These are phyloP conservation scores for Acanthosepion lycidas DNA, from an alignment of 2,888 invertebrate genomes.

Conservation along the genomic window DNA sequence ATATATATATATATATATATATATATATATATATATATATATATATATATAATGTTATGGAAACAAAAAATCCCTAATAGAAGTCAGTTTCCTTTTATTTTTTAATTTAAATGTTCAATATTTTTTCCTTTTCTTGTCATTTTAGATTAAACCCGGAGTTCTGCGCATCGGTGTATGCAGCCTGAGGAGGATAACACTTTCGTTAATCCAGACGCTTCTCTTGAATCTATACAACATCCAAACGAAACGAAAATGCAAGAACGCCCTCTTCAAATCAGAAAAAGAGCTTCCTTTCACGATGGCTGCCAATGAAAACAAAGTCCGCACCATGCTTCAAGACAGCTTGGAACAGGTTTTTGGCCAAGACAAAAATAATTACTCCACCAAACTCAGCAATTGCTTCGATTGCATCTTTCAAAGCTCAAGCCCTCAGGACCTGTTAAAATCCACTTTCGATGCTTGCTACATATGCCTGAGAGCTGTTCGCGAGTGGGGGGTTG, in stretches of 20 bases:
- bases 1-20: too few species aligned
- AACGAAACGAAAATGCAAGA: slow-evolving; percentile 54
- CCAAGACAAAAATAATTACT: slow-evolving; percentile 49
- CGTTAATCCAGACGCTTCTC: slow-evolving; percentile 54
- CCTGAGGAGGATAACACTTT: slow-evolving; percentile 54
- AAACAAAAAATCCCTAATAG: too few species aligned
- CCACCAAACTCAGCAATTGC: slow-evolving; percentile 49
- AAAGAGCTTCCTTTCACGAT: slow-evolving; percentile 43
- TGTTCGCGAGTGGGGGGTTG: slow-evolving; percentile 53
- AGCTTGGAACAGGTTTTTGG: slow-evolving; percentile 53
- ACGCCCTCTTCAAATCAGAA: slow-evolving; percentile 43
- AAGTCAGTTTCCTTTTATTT: too few species aligned
- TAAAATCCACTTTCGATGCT: slow-evolving; percentile 49
- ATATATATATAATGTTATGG: too few species aligned
- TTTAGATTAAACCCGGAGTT: not conserved
- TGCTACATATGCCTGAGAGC: slow-evolving; percentile 49
- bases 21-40: too few species aligned
- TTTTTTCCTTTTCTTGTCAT: not conserved
- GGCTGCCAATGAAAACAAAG: slow-evolving; percentile 49
- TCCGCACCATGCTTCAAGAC: slow-evolving; percentile 50
- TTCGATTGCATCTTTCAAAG: slow-evolving; percentile 52
- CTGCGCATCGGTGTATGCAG: slow-evolving; percentile 54
- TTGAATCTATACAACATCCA: slow-evolving; percentile 58
- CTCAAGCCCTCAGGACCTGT: slow-evolving; percentile 49
- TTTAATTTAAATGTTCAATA: not conserved